These are phyloP conservation scores for Polydrusus cervinus DNA, from an alignment of 2,888 invertebrate genomes.

Conservation along the genomic window DNA sequence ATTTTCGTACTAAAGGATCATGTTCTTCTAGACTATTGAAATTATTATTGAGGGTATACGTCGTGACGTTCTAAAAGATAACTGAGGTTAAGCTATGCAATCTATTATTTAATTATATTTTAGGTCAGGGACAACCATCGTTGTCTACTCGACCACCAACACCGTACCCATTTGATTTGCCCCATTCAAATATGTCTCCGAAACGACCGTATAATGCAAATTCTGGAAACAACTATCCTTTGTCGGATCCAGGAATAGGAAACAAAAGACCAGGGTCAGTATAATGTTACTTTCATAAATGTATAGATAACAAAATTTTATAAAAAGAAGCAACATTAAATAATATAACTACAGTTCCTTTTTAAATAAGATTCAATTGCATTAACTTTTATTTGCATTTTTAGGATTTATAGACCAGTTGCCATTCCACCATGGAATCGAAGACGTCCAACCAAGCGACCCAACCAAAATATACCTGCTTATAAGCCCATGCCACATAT, in stretches of 20 bases:
- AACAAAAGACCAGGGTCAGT: conserved; percentile 72
- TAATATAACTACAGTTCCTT: too few relatives aligned
- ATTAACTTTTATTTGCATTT: background rate
- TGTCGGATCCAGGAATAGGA: conserved; percentile 80
- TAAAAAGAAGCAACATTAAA: too few relatives aligned
- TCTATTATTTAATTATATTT: background rate
- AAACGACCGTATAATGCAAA: conserved; percentile 71
- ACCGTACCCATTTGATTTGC: conserved; percentile 86
- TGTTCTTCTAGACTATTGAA: too few relatives aligned
- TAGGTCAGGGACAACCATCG: conserved; percentile 72
- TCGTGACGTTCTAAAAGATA: too few relatives aligned
- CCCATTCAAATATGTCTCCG: conserved; percentile 75
- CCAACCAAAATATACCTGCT: conserved; percentile 77
- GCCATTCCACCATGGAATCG: conserved; percentile 77
- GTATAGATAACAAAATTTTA: too few relatives aligned
- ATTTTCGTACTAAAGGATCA: too few relatives aligned
- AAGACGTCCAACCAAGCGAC: conserved; percentile 67
- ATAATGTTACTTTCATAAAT: background rate
- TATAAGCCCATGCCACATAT: conserved; percentile 78
- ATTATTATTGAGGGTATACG: too few relatives aligned
- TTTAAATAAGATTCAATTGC: too few relatives aligned
- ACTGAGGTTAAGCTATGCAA: too few relatives aligned
- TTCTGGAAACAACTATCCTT: conserved; percentile 71
- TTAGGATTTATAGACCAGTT: conserved; percentile 70
- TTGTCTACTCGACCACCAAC: conserved; percentile 75